Percentiles rank a stretch among this genome's conserved stretches.
These are phyloP conservation scores for Vulpes ferrilata DNA, from an alignment of 2,113 vertebrate species.

Conservation along the genomic window DNA sequence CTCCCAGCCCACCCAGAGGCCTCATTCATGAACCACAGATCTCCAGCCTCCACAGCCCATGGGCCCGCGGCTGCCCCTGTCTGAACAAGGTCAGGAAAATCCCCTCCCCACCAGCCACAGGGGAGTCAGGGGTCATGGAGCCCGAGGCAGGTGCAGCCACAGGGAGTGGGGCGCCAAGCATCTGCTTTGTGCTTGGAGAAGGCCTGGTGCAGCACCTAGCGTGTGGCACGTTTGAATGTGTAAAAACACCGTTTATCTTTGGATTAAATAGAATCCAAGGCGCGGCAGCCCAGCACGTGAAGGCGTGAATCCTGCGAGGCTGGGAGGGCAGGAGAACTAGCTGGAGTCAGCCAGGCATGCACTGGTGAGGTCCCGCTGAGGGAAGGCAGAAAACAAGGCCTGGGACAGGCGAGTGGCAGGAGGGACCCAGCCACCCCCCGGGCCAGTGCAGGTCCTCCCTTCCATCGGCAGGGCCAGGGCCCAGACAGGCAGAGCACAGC, in stretches of 20 bases:
- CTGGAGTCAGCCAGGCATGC: background rate
- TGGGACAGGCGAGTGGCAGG: rapidly evolving
- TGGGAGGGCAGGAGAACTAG: background rate
- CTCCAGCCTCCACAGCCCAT: background rate
- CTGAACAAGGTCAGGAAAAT: background rate
- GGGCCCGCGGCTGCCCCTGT: background rate
- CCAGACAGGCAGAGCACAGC: background rate
- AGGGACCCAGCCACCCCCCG: background rate
- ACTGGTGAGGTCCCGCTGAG: rapidly evolving
- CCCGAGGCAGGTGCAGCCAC: background rate
- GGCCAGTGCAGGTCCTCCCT: background rate
- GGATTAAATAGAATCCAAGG: background rate
- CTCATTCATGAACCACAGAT: background rate
- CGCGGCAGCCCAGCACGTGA: background rate
- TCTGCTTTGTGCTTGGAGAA: background rate
- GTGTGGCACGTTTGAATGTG: background rate
- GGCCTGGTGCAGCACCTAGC: too few species aligned
- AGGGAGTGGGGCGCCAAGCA: rapidly evolving
- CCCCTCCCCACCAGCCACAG: background rate
- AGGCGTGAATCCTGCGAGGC: background rate
- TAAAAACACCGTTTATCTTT: background rate
- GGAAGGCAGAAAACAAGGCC: background rate
- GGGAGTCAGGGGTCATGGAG: background rate
- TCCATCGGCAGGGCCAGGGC: background rate
- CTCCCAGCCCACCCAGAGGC: background rate